Percentiles rank a stretch among this genome's conserved stretches.
Conservation (phyloP, 2,797 vertebrate species). For the Syndactyla subalaris region DNA sequence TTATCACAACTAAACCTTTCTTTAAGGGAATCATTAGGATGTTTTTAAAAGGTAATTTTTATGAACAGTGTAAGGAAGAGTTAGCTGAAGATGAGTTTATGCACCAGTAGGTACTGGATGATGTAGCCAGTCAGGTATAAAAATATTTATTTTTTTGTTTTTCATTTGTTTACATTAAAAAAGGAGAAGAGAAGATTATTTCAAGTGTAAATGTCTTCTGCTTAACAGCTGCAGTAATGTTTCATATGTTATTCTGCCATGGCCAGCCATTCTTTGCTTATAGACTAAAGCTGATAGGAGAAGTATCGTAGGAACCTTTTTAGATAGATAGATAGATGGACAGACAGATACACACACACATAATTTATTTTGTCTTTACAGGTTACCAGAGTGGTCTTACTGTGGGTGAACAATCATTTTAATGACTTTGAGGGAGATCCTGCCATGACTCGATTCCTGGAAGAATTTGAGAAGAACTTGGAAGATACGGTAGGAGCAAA, state of each 20-base stretch:
- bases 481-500: slow-evolving; percentile 85
- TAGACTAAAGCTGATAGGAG: not conserved
- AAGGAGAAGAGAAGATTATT: not conserved
- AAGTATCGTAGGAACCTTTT: not conserved
- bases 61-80: not conserved
- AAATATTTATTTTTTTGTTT: not conserved
- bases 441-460: slow-evolving; percentile 95
- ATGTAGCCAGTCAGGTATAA: not conserved
- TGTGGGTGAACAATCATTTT: slow-evolving; percentile 99
- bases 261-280: too few relatives aligned
- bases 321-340: not conserved
- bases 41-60: not conserved
- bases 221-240: not conserved
- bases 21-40: not conserved
- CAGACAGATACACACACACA: not conserved
- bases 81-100: not conserved
- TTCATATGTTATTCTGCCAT: too few relatives aligned
- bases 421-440: slow-evolving; percentile 97
- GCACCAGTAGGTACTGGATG: not conserved
- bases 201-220: not conserved
- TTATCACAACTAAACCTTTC: not conserved
- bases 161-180: not conserved
- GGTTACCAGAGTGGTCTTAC: slow-evolving; percentile 94
- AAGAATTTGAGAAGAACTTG: slow-evolving; percentile 93
- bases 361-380: slow-evolving; percentile 45